Evolutionary conservation across 2,797 vertebrate species (phyloP).

Genomic region (Falco cherrug): DNA sequence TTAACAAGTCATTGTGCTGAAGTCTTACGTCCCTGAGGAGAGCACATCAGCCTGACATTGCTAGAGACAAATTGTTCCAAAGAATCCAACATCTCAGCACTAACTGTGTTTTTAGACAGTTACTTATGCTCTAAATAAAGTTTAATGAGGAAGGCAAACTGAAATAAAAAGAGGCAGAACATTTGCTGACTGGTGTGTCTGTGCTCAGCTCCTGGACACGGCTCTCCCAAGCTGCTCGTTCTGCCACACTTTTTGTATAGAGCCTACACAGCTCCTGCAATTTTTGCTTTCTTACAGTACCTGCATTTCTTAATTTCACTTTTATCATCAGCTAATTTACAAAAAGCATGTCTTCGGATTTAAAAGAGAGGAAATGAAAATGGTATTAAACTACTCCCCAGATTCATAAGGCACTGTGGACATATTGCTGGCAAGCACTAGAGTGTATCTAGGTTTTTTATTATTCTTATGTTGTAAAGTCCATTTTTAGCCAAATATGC

Average conservation of each 20-base stretch:
- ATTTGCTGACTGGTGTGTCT: neutral
- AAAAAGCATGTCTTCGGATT: neutral
- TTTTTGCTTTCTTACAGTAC: neutral
- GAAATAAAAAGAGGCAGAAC: neutral
- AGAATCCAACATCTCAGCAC: neutral
- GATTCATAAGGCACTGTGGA: neutral
- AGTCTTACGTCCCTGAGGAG: neutral
- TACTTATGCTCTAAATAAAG: neutral
- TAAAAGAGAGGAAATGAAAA: neutral
- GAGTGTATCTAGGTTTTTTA: neutral
- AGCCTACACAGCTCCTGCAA: neutral
- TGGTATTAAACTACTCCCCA: neutral
- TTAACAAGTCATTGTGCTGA: neutral
- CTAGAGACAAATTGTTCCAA: neutral
- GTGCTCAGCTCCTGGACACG: neutral
- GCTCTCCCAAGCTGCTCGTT: neutral
- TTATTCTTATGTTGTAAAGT: neutral
- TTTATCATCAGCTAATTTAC: neutral
- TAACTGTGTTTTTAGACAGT: neutral
- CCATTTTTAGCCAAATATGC: neutral
- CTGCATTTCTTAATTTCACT: neutral
- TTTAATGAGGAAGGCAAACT: neutral
- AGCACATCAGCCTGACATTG: neutral
- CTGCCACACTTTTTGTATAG: neutral
- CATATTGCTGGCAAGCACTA: neutral